Percentiles rank a stretch among this genome's conserved stretches.
phyloP scores from a whole-genome alignment of 2,113 vertebrate genomes.

The Sphyrna mokarran region DNA sequence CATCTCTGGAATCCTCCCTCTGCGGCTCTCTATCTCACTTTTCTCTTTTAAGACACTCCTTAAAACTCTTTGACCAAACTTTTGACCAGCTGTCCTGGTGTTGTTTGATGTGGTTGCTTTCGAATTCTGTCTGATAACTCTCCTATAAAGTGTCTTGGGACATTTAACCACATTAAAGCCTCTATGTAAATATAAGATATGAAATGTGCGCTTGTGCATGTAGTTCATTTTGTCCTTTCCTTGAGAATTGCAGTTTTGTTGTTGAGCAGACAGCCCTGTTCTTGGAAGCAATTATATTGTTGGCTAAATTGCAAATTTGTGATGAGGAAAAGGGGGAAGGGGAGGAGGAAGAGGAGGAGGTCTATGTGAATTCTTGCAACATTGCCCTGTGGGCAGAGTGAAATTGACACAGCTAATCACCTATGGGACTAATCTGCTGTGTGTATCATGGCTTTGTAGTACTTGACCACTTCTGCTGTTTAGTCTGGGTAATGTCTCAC shows the following conservation, averaged over 20 bases:
- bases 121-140: neutral
- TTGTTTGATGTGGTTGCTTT: neutral
- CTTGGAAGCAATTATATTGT: neutral
- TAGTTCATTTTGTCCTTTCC: neutral
- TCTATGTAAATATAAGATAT: too few species aligned
- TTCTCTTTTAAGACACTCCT: neutral
- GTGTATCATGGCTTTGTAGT: neutral
- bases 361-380: neutral
- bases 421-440: neutral
- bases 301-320: neutral
- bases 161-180: neutral
- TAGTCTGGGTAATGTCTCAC: slow-evolving; percentile 23
- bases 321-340: neutral
- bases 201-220: neutral
- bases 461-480: neutral
- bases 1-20: neutral
- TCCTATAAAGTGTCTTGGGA: neutral
- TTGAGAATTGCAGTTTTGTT: neutral
- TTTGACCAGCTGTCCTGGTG: neutral
- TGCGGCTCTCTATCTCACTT: neutral
- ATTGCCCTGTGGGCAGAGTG: neutral
- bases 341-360: neutral
- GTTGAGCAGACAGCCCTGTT: neutral
- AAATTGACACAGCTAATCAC: neutral
- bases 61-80: neutral